Percentiles rank a stretch among this genome's conserved stretches.
Conservation (phyloP, 1,140 invertebrate species). For the Phymorhynchus buccinoides region DNA sequence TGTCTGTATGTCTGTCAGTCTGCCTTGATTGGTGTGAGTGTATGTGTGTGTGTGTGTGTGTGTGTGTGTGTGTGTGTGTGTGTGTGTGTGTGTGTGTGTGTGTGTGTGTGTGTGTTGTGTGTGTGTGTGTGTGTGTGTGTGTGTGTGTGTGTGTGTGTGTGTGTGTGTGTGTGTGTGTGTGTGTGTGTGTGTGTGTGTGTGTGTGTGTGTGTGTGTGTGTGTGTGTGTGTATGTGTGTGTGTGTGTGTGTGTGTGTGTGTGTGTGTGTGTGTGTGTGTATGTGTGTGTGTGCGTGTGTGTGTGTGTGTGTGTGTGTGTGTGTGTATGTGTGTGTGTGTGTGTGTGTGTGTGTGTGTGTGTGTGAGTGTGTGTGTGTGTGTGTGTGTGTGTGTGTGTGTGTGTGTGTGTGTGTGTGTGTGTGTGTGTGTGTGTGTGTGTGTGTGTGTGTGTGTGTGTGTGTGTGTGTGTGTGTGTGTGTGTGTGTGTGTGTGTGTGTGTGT, state of each 20-base stretch:
- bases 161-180: background rate
- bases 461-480: background rate
- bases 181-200: background rate
- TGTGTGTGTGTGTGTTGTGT: too few species aligned
- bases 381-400: slow-evolving; percentile 8
- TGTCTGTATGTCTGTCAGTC: background rate
- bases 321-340: slow-evolving; percentile 6
- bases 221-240: background rate
- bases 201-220: background rate
- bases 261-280: background rate
- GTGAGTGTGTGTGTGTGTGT: background rate
- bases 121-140: background rate
- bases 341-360: slow-evolving; percentile 8
- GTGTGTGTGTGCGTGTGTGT: background rate
- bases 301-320: background rate
- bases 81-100: background rate
- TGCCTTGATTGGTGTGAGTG: background rate
- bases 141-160: background rate
- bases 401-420: slow-evolving; percentile 7
- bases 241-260: background rate
- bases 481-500: background rate
- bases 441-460: slow-evolving; percentile 19
- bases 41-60: slow-evolving; percentile 5
- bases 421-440: slow-evolving; percentile 12
- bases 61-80: background rate